A percentile compares a stretch with the other conserved stretches of the same genome.
Conservation (phyloP, 2,888 invertebrate genomes). For the Portevinia maculata region DNA sequence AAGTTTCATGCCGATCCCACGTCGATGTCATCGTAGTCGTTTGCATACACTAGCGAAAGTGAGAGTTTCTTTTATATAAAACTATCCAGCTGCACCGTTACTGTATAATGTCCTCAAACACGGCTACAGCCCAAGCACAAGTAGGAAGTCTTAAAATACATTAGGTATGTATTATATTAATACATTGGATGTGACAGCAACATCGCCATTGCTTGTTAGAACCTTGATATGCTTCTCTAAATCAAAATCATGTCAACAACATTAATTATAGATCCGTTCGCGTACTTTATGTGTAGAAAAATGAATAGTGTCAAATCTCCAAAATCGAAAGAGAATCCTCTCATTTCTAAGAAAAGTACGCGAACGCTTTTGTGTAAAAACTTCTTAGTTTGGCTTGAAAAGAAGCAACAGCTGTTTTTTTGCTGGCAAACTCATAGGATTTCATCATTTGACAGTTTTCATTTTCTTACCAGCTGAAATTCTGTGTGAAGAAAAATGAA, state of each 20-base stretch:
- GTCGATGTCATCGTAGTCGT: slow-evolving; percentile 10
- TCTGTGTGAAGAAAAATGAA: no score
- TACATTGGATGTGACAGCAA: neutral
- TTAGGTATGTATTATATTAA: neutral
- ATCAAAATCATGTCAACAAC: slow-evolving; percentile 7
- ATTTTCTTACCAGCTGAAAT: no score
- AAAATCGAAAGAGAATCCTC: no score
- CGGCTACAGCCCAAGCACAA: neutral
- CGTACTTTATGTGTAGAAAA: no score
- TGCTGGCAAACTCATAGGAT: no score
- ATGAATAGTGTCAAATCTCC: no score
- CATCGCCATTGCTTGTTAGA: slow-evolving; percentile 11
- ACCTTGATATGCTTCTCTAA: slow-evolving; percentile 53
- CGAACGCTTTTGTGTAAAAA: no score
- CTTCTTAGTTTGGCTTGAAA: no score
- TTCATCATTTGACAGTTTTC: no score
- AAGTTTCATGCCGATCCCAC: slow-evolving; percentile 23
- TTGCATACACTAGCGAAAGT: slow-evolving; percentile 48
- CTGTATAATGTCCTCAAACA: slow-evolving; percentile 15
- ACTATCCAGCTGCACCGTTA: slow-evolving; percentile 24
- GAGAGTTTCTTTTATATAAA: slow-evolving; percentile 43
- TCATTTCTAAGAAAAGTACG: no score
- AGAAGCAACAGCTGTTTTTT: no score
- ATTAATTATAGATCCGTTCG: no score
- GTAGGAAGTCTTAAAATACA: slow-evolving; percentile 37